Percentiles rank a stretch among this genome's conserved stretches.
Conservation (phyloP, 2,888 invertebrate genomes). For the Eupithecia inturbata region DNA sequence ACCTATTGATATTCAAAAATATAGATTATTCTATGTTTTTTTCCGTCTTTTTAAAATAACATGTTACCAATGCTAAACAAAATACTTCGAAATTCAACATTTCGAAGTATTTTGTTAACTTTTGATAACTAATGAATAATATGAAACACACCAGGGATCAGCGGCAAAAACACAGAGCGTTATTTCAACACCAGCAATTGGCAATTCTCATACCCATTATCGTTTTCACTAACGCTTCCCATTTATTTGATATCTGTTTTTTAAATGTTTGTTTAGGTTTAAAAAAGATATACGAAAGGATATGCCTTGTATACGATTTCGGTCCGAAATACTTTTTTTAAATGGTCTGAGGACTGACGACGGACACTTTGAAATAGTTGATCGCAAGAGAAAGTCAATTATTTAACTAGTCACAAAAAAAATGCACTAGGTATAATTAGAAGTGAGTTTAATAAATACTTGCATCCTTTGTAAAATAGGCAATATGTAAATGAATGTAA, state of each 20-base stretch:
- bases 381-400: neutral
- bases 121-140: neutral
- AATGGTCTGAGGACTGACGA: neutral
- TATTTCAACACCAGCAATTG: slow-evolving; percentile 13
- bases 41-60: neutral
- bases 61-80: neutral
- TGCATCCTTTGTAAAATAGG: neutral
- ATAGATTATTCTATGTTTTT: too few relatives aligned
- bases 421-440: too few relatives aligned
- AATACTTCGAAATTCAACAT: neutral
- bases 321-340: neutral
- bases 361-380: neutral
- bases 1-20: too few relatives aligned
- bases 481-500: neutral
- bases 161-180: neutral
- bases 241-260: neutral
- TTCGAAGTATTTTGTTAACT: too few relatives aligned
- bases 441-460: too few relatives aligned
- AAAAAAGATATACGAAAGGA: neutral
- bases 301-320: too few relatives aligned
- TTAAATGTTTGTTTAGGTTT: neutral
- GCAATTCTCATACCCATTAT: slow-evolving; percentile 6
- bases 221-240: neutral
- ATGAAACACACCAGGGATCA: neutral
- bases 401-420: too few relatives aligned